Percentiles rank a stretch among this genome's conserved stretches.
Evolutionary conservation across 2,113 vertebrate species (phyloP).

Genomic region (Crotalus horridus): DNA sequence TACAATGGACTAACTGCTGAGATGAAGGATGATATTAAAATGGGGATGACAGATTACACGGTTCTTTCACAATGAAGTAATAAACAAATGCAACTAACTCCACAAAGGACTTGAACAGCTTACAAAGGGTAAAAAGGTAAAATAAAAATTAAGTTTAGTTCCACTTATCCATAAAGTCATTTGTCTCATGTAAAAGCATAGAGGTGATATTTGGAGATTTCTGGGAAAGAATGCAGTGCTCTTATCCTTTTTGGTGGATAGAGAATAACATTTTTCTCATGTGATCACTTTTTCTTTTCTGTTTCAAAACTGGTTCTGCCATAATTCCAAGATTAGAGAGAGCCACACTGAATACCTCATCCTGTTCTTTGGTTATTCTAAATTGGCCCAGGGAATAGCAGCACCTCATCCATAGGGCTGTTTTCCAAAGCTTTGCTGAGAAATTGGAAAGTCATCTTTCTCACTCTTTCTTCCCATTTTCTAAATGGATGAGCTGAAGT

Average conservation of each 20-base stretch:
- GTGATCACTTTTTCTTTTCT: neutral
- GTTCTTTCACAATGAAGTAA: slow-evolving; percentile 44
- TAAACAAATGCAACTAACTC: slow-evolving; percentile 31
- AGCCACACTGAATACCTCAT: neutral
- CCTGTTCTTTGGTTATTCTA: neutral
- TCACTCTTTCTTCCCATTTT: neutral
- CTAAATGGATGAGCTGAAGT: neutral
- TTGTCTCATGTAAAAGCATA: neutral
- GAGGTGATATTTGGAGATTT: neutral
- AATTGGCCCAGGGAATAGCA: neutral
- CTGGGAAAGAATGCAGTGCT: neutral
- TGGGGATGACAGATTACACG: slow-evolving; percentile 32
- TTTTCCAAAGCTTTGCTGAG: neutral
- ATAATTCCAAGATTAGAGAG: neutral
- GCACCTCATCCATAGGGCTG: neutral
- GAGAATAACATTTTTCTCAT: neutral
- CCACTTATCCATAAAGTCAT: neutral
- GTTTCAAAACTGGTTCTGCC: neutral
- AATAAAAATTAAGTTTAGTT: neutral
- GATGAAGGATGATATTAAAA: slow-evolving; percentile 41
- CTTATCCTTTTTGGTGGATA: neutral
- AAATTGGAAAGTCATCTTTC: neutral
- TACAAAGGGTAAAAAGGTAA: neutral
- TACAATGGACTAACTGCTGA: slow-evolving; percentile 33
- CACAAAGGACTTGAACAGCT: neutral